A percentile compares a stretch with the other conserved stretches of the same genome.
Conservation (phyloP, 92 coral and sea anemone species). For the Isaurus tuberculatus region DNA sequence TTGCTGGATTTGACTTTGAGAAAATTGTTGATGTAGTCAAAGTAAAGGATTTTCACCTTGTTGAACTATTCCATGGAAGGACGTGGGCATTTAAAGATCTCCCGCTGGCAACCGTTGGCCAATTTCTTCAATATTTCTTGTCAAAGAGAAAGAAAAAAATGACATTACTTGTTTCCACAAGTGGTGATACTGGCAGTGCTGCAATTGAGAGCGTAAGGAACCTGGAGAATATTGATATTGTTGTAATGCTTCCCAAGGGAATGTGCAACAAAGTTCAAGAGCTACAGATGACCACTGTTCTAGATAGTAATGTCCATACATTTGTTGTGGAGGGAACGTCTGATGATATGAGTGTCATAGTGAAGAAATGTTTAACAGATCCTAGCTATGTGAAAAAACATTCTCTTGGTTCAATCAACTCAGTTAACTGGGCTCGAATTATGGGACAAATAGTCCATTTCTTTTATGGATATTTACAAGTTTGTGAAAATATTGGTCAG, state of each 20-base stretch:
- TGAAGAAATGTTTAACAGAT: constrained; percentile 70
- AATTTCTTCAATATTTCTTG: constrained; percentile 79
- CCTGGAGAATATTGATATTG: constrained; percentile 67
- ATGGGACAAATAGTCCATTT: constrained; percentile 84
- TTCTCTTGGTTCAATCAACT: constrained; percentile 79
- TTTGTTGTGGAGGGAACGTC: constrained; percentile 79
- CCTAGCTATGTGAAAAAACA: constrained; percentile 53
- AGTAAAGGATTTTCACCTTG: constrained; percentile 61
- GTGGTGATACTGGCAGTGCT: constrained; percentile 98
- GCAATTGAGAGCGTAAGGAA: constrained; percentile 86
- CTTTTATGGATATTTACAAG: constrained; percentile 84
- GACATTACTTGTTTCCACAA: constrained; percentile 76
- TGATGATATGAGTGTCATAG: constrained; percentile 79
- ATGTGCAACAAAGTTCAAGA: constrained; percentile 80
- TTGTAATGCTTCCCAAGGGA: constrained; percentile 85
- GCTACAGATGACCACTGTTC: constrained; percentile 90
- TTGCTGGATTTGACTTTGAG: constrained; percentile 61
- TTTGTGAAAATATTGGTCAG: constrained; percentile 67
- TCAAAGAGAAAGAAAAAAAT: constrained; percentile 69
- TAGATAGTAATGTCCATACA: constrained; percentile 81
- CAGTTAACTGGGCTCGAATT: constrained; percentile 86
- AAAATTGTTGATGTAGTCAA: constrained; percentile 65
- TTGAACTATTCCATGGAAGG: constrained; percentile 94
- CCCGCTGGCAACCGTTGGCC: constrained; percentile 71
- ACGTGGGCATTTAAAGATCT: constrained; percentile 94